These are phyloP conservation scores for Calonectris borealis DNA, from an alignment of 2,113 vertebrate species.

Conservation along the genomic window DNA sequence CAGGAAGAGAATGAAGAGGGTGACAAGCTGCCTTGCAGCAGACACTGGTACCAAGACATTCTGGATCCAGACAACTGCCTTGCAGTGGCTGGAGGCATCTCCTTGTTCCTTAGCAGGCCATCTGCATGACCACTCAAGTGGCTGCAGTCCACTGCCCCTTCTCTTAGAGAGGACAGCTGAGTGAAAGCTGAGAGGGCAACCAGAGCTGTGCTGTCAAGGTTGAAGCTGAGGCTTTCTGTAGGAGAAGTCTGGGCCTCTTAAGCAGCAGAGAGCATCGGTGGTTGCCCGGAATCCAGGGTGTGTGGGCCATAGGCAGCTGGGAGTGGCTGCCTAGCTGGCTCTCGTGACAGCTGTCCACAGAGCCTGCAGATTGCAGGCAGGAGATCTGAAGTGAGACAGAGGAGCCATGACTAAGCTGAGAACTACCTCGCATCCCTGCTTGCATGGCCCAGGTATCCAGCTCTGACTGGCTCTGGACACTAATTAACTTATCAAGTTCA, in stretches of 20 bases:
- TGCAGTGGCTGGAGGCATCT: background rate
- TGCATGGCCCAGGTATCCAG: background rate
- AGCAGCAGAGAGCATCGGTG: background rate
- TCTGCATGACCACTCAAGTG: rapidly evolving
- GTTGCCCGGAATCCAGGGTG: background rate
- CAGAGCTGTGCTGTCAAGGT: background rate
- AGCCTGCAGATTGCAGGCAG: background rate
- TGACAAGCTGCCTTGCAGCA: background rate
- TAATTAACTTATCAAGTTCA: background rate
- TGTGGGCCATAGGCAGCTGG: background rate
- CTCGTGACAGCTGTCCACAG: background rate
- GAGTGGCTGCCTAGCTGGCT: background rate
- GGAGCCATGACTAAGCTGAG: background rate
- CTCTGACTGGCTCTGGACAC: background rate
- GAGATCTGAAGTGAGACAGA: background rate
- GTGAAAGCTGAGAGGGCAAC: background rate
- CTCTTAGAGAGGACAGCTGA: too few species aligned
- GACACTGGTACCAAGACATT: too few species aligned
- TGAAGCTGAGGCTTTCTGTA: background rate
- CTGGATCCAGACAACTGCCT: background rate
- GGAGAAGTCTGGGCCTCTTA: background rate
- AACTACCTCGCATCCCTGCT: background rate
- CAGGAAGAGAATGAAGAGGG: background rate
- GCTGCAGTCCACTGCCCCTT: background rate
- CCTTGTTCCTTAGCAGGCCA: background rate